These are phyloP conservation scores for Equus quagga DNA, from an alignment of 2,113 vertebrate genomes.

Conservation along the genomic window DNA sequence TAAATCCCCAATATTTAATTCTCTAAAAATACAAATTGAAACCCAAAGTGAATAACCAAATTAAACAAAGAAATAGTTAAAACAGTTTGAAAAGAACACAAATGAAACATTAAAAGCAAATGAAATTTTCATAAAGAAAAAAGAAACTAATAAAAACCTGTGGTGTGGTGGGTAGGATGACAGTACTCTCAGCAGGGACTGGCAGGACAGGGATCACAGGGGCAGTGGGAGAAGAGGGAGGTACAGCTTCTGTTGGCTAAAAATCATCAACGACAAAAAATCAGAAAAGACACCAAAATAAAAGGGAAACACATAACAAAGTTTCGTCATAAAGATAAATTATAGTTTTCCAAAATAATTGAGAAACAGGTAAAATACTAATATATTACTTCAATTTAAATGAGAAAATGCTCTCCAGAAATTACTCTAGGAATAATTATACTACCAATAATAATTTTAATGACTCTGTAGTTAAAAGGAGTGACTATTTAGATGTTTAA, in stretches of 20 bases:
- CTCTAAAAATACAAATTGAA: not conserved
- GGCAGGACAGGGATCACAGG: constrained; percentile 96
- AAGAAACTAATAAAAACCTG: constrained; percentile 93
- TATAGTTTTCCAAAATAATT: constrained; percentile 48
- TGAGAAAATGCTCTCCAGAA: not conserved
- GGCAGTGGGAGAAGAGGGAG: constrained; percentile 96
- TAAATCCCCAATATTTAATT: constrained; percentile 30
- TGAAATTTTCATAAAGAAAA: constrained; percentile 77
- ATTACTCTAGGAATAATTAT: constrained; percentile 48
- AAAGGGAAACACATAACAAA: constrained; percentile 71
- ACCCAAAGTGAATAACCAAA: constrained; percentile 22
- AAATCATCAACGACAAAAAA: constrained; percentile 90
- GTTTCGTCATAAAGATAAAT: constrained; percentile 53
- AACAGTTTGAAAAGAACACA: constrained; percentile 71
- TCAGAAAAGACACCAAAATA: constrained; percentile 82
- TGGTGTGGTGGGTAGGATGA: constrained; percentile 92
- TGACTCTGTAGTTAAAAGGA: not conserved
- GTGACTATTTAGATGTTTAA: constrained; percentile 11
- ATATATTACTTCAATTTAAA: constrained; percentile 56
- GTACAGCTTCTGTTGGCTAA: constrained; percentile 95
- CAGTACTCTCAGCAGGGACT: constrained; percentile 94
- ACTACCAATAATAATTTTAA: constrained; percentile 28
- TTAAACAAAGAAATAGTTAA: constrained; percentile 63
- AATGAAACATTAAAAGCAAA: constrained; percentile 78
- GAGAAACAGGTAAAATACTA: constrained; percentile 43